Evolutionary conservation across 2,888 invertebrate species (phyloP).

Genomic region (Odontocolon sp.): DNA sequence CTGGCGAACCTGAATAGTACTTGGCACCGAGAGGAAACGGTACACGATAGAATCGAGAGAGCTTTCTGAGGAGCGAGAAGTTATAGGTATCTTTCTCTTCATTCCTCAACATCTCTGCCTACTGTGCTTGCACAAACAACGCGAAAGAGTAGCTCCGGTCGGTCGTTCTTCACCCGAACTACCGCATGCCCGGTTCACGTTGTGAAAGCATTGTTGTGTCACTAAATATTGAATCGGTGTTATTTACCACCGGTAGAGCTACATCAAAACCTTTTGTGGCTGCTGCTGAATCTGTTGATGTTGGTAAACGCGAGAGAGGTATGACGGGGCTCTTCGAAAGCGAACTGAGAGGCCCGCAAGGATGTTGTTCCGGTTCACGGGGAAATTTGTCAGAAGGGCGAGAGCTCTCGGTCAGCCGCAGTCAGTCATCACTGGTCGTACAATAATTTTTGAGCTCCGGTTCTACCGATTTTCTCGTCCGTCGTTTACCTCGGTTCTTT

Average conservation of each 20-base stretch:
- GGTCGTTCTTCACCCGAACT: neutral
- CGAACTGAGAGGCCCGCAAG: conserved; percentile 37
- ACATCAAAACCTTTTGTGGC: neutral
- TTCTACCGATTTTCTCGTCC: neutral
- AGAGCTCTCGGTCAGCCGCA: conserved; percentile 3
- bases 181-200: neutral
- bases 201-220: conserved; percentile 68
- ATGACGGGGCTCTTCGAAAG: neutral
- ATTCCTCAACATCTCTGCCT: neutral
- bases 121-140: neutral
- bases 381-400: conserved; percentile 59
- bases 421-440: neutral
- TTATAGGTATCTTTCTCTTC: neutral
- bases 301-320: neutral
- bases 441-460: conserved; percentile 2
- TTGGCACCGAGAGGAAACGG: neutral
- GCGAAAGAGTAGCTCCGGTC: neutral
- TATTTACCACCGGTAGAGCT: conserved; percentile 48
- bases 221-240: conserved; percentile 63
- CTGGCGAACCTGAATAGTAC: neutral
- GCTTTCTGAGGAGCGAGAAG: neutral
- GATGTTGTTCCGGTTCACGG: conserved; percentile 58
- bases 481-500: neutral
- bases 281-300: neutral
- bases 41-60: neutral